Conservation (phyloP, 2,888 invertebrate genomes). For the Heliconius aoede region DNA sequence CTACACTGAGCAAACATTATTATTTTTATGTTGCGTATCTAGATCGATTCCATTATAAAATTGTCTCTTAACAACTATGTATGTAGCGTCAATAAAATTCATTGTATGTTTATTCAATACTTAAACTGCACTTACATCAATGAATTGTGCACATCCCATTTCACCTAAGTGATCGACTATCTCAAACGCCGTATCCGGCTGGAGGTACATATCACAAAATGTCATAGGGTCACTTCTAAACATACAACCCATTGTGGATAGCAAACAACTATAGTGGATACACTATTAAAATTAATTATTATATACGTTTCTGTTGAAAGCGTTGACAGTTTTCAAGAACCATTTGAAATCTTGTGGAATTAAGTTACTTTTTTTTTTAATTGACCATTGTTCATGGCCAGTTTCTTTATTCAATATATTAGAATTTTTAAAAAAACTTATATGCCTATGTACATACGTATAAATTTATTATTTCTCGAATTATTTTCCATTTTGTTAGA, state of each 20-base stretch:
- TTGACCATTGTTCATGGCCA: background rate
- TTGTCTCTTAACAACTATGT: background rate
- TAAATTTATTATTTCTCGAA: background rate
- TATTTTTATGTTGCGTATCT: background rate
- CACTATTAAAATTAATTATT: background rate
- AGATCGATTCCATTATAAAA: background rate
- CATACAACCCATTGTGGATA: conserved; percentile 76
- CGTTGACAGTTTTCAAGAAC: background rate
- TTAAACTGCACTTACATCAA: conserved; percentile 60
- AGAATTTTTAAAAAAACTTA: background rate
- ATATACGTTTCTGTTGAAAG: background rate
- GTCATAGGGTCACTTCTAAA: conserved; percentile 94
- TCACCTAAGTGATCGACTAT: conserved; percentile 95
- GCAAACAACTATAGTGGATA: background rate
- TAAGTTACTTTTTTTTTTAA: background rate
- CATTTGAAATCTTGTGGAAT: background rate
- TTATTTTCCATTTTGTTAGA: background rate
- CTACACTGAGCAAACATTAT: background rate
- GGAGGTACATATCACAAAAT: conserved; percentile 94
- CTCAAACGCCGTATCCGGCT: conserved; percentile 95
- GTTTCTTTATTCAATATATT: background rate
- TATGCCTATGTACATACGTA: background rate
- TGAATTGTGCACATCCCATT: conserved; percentile 88
- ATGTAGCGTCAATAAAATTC: background rate
- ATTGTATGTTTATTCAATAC: background rate